phyloP scores from a whole-genome alignment of 2,113 vertebrate species.

The Panthera leo region DNA sequence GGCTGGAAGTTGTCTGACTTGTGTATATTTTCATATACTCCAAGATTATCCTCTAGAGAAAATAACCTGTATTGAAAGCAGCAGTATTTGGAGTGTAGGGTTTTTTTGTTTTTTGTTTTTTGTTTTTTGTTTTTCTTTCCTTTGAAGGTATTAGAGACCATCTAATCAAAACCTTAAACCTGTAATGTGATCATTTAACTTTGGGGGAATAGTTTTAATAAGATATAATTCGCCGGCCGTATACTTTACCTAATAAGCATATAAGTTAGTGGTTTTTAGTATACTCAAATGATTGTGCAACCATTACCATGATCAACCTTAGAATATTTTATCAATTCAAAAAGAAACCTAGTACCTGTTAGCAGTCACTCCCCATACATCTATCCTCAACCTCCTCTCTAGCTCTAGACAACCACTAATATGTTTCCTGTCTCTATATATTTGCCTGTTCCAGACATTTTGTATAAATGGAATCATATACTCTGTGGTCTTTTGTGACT shows the following conservation, averaged over 20 bases:
- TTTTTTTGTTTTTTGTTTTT: too few relatives aligned
- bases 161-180: constrained; percentile 62
- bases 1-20: constrained; percentile 34
- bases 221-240: background rate
- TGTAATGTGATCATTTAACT: constrained; percentile 57
- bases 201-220: background rate
- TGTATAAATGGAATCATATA: background rate
- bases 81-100: background rate
- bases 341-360: background rate
- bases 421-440: background rate
- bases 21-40: background rate
- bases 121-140: background rate
- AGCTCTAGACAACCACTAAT: background rate
- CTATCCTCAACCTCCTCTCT: background rate
- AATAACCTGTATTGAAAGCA: constrained; percentile 35
- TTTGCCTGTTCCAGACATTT: background rate
- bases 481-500: background rate
- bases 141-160: background rate
- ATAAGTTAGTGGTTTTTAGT: background rate
- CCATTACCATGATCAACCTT: background rate
- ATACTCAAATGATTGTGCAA: background rate
- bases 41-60: constrained; percentile 38
- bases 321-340: background rate
- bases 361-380: background rate
- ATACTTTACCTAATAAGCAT: background rate